phyloP scores from a whole-genome alignment of 2,888 invertebrate species.

The Eubasilissa splendida region DNA sequence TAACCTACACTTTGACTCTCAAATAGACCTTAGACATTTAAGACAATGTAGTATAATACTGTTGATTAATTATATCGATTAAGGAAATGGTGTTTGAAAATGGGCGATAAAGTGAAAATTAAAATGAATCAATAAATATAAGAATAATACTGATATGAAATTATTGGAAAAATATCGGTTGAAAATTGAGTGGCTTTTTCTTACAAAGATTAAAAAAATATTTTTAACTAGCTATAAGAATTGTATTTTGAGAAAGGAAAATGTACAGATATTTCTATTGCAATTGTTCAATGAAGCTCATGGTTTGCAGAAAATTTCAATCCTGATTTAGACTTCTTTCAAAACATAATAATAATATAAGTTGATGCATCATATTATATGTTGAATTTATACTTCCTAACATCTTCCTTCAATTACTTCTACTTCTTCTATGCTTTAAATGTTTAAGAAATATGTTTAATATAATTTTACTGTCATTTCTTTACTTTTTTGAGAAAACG shows the following conservation, averaged over 20 bases:
- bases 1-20: background rate
- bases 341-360: background rate
- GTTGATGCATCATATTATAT: background rate
- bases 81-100: conserved; percentile 34
- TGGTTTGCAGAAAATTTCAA: background rate
- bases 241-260: conserved; percentile 15
- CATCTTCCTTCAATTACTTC: conserved; percentile 28
- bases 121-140: conserved; percentile 38
- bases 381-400: background rate
- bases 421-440: conserved; percentile 23
- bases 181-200: conserved; percentile 54
- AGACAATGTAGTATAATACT: conserved; percentile 41
- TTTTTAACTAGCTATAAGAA: conserved; percentile 10
- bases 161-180: conserved; percentile 40
- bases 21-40: conserved; percentile 40
- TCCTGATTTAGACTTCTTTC: background rate
- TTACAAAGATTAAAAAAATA: conserved; percentile 18
- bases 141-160: conserved; percentile 45
- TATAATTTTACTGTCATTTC: background rate
- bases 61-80: conserved; percentile 53
- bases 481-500: background rate
- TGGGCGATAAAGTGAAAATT: conserved; percentile 9
- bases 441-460: background rate
- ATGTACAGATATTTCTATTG: background rate
- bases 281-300: background rate